Base-by-base conservation (phyloP, 2,888 invertebrate species). In the Marronus borbonicus region DNA sequence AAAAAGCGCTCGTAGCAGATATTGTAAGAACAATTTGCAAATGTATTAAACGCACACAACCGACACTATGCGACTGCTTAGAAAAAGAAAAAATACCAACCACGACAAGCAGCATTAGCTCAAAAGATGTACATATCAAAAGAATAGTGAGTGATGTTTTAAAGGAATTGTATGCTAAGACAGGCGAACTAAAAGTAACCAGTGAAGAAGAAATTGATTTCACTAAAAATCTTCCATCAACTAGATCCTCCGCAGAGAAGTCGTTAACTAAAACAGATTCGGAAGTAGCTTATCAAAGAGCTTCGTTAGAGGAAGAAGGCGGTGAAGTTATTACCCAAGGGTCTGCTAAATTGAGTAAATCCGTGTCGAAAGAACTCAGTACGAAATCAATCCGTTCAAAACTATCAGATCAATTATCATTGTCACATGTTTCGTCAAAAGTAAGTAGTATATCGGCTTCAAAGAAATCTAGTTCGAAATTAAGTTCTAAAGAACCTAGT, bases 11-110 rank as follows among this genome's bases (percentile, higher is more conserved):
- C 14, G 72, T 24, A 60, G 60, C 58, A 24, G 60, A 60, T 12
- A 74, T 74, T 44, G 60, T 74, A 60, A 60, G 72, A 60, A 74
- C 72, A 44, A 74, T 74, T 60, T 74, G 72, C 24, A 60, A 24
- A 28, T 74, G 72, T 44, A 74, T 74, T 60, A 60, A 28, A n/a
- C 60, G 72, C 12, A 60, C 24, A 44, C 20, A 74, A 44, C 72
- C 72, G 12, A 20, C 39, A 44, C n/a, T 74, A 60, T 74, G 72
- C 17, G 72, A 74, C 28, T 74, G 72, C 44, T 60, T 36, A n/a
- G 39, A n/a, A 70, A 36, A 70, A 39, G n/a, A 31, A 36, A 36
- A n/a, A 24, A 5, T 24, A 50, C 24, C 28, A 50, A 3, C 70
- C 31, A 55, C 36, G 52, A n/a, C 17, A 20, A 36, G 36, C 36